A percentile compares a stretch with the other conserved stretches of the same genome.
phyloP scores from a whole-genome alignment of 2,888 invertebrate genomes.

The Pandemis heparana region DNA sequence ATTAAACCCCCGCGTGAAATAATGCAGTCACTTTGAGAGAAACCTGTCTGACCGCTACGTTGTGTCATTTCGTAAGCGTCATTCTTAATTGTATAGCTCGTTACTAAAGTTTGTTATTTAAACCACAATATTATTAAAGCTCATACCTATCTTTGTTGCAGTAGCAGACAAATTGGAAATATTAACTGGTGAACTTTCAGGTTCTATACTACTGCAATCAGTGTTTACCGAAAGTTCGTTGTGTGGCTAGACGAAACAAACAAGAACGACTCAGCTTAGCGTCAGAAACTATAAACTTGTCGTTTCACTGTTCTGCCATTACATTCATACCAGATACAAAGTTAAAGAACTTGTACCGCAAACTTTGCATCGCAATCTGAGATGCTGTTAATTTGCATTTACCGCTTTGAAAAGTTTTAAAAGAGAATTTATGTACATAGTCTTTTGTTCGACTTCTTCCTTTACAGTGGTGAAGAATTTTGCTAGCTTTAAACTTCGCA shows the following conservation, averaged over 20 bases:
- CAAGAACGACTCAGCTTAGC: slow-evolving; percentile 11
- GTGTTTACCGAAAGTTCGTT: slow-evolving; percentile 13
- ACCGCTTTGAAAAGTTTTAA: slow-evolving; percentile 30
- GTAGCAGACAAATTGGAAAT: neutral
- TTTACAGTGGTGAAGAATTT: slow-evolving; percentile 8
- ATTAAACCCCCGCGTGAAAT: slow-evolving; percentile 34
- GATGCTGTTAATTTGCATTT: slow-evolving; percentile 41
- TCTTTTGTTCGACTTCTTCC: slow-evolving; percentile 28
- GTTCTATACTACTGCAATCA: neutral
- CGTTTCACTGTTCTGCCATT: slow-evolving; percentile 23
- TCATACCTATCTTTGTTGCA: neutral
- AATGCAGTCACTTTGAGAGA: slow-evolving; percentile 12
- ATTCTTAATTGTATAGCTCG: slow-evolving; percentile 6
- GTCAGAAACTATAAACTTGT: slow-evolving; percentile 21
- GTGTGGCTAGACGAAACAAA: slow-evolving; percentile 6
- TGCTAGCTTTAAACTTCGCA: neutral
- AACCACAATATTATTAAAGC: neutral
- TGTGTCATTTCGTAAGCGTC: neutral
- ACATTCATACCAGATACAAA: slow-evolving; percentile 36
- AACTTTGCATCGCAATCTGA: slow-evolving; percentile 42
- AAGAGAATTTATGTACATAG: slow-evolving; percentile 32
- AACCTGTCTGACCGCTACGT: slow-evolving; percentile 7
- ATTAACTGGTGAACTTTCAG: neutral
- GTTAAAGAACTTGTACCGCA: slow-evolving; percentile 32
- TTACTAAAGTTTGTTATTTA: neutral